Evolutionary conservation across 2,888 invertebrate species (phyloP), one percentile per base, ranked within the genome.

Genomic region (Thumatha senex): DNA sequence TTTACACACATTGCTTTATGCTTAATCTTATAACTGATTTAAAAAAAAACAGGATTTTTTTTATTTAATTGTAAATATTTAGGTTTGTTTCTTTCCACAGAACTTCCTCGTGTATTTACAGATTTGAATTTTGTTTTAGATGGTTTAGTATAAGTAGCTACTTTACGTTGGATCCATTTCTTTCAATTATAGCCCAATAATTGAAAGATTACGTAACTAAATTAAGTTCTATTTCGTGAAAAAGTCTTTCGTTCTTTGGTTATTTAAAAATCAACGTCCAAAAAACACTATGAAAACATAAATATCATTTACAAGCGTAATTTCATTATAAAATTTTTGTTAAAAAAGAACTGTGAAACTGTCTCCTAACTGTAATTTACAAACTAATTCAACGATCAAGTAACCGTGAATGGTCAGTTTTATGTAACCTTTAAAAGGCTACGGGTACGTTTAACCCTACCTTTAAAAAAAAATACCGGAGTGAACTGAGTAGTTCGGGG

Each of bases 401-500:
- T 74, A 78, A 66, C 85, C 87, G 84, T 84, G 82, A 86, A 84
- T 78, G 89, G 90, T 87, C 88, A 88, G 80, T 78, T 76, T 72
- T 76, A 76, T 73, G 66, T 62, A 60, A 73, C 80, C 80, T 86
- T 87, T 88, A 82, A 85, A 82, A 83, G 81, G 65, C 78, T 72
- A 74, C 74, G 78, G 80, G 78, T 84, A 78, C 77, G 75, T 81
- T 81, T 80, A 86, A 82, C 81, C 86, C 83, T 82, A 85, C 51
- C 51, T 84, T 82, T 83, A 67, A 75, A 80, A 74, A 79, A 77
- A 89, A 89, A 89, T 88, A 86, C 86, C 84, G 77, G 80, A 80
- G 76, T 72, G 77, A 34, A 53, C 48, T 45, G 52, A 82, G 86
- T 88, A 89, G 89, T 89, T 89, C 86, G 85, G 44, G 85, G 85